A percentile compares a stretch with the other conserved stretches of the same genome.
Evolutionary conservation across 2,888 invertebrate genomes (phyloP).

Genomic region (Pseudanteris insignis): DNA sequence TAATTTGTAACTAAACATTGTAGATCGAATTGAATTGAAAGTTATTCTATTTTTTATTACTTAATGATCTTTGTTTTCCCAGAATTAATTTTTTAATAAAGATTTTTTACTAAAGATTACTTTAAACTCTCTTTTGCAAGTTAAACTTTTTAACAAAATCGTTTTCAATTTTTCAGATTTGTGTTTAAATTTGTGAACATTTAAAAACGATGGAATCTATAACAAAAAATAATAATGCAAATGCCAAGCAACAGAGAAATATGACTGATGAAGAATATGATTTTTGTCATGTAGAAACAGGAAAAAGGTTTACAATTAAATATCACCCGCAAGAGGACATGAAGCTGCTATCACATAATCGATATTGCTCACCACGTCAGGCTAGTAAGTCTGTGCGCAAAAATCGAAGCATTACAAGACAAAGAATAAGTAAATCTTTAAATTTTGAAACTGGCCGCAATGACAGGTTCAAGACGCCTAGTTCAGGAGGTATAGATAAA

Average conservation of each 20-base stretch:
- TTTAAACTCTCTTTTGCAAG: too few relatives aligned
- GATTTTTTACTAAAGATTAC: too few relatives aligned
- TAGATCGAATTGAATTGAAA: too few relatives aligned
- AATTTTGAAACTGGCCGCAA: conserved; percentile 51
- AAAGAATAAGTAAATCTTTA: conserved; percentile 54
- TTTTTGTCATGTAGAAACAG: conserved; percentile 44
- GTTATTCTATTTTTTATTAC: too few relatives aligned
- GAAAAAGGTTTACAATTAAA: conserved; percentile 47
- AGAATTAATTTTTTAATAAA: too few relatives aligned
- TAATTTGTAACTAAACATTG: too few relatives aligned
- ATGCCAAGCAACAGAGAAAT: conserved; percentile 9
- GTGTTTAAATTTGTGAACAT: too few relatives aligned
- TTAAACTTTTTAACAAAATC: too few relatives aligned
- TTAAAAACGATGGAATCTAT: conserved; percentile 7
- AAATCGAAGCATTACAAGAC: conserved; percentile 48
- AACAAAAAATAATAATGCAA: conserved; percentile 14
- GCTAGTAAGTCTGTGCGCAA: conserved; percentile 51
- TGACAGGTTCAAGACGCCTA: conserved; percentile 48
- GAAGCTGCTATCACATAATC: conserved; percentile 47
- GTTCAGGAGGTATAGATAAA: conserved; percentile 47
- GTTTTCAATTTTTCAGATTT: too few relatives aligned
- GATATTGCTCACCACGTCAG: conserved; percentile 49
- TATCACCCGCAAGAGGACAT: conserved; percentile 51
- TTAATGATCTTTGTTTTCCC: too few relatives aligned
- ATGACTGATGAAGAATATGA: conserved; percentile 47